These are phyloP conservation scores for Kryphioiulus occultus DNA, from an alignment of 2,888 invertebrate genomes.

Conservation along the genomic window DNA sequence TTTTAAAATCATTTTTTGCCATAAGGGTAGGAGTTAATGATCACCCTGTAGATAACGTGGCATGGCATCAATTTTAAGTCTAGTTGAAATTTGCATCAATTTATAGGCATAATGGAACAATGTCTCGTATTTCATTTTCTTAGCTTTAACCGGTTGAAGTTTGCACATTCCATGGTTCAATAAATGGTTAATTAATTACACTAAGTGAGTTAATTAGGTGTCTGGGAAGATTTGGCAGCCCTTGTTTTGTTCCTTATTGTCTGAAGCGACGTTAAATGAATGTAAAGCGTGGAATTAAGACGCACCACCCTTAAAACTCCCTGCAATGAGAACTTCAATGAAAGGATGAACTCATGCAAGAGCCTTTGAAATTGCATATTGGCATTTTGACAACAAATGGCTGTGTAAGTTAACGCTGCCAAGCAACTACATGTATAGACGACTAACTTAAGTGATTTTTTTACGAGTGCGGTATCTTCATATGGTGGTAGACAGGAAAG, in stretches of 20 bases:
- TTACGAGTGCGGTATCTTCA: neutral
- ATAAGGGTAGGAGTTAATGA: no score
- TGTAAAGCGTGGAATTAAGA: neutral
- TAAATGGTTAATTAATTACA: neutral
- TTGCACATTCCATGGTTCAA: neutral
- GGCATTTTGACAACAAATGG: neutral
- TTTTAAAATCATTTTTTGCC: no score
- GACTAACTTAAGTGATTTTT: neutral
- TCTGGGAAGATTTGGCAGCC: neutral
- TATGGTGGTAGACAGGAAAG: neutral
- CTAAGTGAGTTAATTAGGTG: neutral
- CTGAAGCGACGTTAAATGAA: neutral
- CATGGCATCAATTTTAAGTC: no score
- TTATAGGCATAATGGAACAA: no score
- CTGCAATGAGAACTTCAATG: neutral
- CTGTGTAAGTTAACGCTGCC: neutral
- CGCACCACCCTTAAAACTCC: neutral
- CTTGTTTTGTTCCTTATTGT: neutral
- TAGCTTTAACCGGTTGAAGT: neutral
- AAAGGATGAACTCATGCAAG: neutral
- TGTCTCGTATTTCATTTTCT: neutral
- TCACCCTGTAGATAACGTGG: no score
- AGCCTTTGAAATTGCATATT: neutral
- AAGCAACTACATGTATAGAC: neutral
- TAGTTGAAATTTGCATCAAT: no score